phyloP scores from a whole-genome alignment of 2,888 invertebrate genomes.

The Callosobruchus maculatus region DNA sequence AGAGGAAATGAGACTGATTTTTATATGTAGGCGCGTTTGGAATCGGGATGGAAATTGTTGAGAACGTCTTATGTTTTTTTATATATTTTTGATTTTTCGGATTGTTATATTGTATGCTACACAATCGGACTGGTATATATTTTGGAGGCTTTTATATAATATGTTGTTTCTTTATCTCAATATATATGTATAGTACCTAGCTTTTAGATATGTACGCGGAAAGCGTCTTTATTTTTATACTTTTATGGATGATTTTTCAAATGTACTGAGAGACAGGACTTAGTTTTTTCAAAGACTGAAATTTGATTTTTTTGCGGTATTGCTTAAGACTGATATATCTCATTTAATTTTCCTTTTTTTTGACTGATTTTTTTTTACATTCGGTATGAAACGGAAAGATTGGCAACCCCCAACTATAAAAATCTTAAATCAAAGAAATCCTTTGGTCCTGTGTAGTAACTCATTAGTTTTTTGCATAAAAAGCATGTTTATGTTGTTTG shows the following conservation, averaged over 20 bases:
- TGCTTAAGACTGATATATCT: slow-evolving; percentile 40
- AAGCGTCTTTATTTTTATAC: slow-evolving; percentile 26
- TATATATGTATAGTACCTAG: slow-evolving; percentile 19
- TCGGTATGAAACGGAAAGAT: slow-evolving; percentile 30
- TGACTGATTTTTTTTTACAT: slow-evolving; percentile 48
- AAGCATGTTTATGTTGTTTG: slow-evolving; percentile 51
- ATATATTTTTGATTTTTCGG: too few relatives aligned
- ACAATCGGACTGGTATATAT: slow-evolving; percentile 10
- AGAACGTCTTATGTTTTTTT: not conserved
- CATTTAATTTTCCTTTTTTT: slow-evolving; percentile 17
- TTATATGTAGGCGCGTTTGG: not conserved
- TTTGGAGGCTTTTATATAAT: slow-evolving; percentile 26
- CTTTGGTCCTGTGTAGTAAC: slow-evolving; percentile 35
- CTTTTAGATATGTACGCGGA: slow-evolving; percentile 16
- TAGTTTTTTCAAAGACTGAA: slow-evolving; percentile 38
- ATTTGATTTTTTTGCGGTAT: slow-evolving; percentile 39
- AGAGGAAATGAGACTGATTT: not conserved
- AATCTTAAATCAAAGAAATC: slow-evolving; percentile 34
- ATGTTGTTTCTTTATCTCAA: slow-evolving; percentile 17
- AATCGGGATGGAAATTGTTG: not conserved
- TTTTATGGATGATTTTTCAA: slow-evolving; percentile 27
- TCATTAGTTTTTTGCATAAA: slow-evolving; percentile 45
- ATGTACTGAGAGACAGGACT: slow-evolving; percentile 43
- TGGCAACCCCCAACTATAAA: slow-evolving; percentile 48
- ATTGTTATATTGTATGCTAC: slow-evolving; percentile 22